Evolutionary conservation across 2,113 vertebrate species (phyloP).

Genomic region (Cichladusa arquata): DNA sequence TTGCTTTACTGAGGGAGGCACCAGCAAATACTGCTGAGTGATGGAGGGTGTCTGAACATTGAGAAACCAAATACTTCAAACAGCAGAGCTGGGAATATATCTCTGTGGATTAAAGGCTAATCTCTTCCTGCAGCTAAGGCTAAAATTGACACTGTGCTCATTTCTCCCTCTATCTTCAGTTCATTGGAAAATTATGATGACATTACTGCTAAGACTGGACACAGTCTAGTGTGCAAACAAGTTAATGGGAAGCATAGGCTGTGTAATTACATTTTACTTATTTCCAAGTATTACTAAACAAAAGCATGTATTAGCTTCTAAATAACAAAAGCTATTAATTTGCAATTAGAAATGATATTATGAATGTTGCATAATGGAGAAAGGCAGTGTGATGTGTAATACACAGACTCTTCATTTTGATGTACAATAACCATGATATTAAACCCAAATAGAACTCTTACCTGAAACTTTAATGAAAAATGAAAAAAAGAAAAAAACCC

Average conservation of each 20-base stretch:
- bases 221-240: background rate
- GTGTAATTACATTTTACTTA: background rate
- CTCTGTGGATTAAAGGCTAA: background rate
- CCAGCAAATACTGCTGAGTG: background rate
- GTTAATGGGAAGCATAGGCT: background rate
- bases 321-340: background rate
- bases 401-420: background rate
- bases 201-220: background rate
- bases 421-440: background rate
- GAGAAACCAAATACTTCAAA: background rate
- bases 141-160: background rate
- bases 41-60: background rate
- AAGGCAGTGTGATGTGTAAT: background rate
- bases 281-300: background rate
- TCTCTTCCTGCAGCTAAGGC: background rate
- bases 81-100: background rate
- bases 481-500: fast-evolving
- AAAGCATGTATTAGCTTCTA: background rate
- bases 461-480: background rate
- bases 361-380: background rate
- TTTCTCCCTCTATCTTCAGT: background rate
- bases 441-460: background rate
- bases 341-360: background rate
- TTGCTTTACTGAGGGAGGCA: background rate
- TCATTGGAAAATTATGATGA: background rate